phyloP scores from a whole-genome alignment of 2,888 invertebrate species.

The Myopa testacea region DNA sequence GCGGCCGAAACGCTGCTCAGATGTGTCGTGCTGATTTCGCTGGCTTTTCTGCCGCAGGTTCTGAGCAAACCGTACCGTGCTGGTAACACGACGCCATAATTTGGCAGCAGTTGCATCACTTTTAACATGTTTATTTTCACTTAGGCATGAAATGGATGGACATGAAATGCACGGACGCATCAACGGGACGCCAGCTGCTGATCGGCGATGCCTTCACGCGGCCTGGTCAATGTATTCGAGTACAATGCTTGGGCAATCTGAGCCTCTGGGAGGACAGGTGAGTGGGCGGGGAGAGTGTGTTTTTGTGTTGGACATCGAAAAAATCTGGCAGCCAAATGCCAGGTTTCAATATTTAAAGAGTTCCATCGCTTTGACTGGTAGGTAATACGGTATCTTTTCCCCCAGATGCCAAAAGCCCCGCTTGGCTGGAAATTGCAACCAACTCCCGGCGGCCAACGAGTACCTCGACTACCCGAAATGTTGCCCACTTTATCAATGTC shows the following conservation, averaged over 20 bases:
- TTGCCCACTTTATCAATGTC: slow-evolving; percentile 63
- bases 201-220: slow-evolving; percentile 64
- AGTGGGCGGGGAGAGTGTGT: slow-evolving; percentile 33
- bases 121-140: neutral
- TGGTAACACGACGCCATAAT: neutral
- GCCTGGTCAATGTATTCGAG: slow-evolving; percentile 60
- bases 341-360: neutral
- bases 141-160: slow-evolving; percentile 48
- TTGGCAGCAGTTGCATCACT: neutral
- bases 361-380: too few relatives aligned
- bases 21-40: neutral
- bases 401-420: slow-evolving; percentile 60
- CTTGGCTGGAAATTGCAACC: slow-evolving; percentile 57
- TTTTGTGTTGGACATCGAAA: too few relatives aligned
- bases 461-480: slow-evolving; percentile 62
- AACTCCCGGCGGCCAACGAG: slow-evolving; percentile 53
- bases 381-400: too few relatives aligned
- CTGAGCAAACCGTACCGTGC: slow-evolving; percentile 23
- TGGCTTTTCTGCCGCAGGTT: slow-evolving; percentile 3
- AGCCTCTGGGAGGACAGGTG: slow-evolving; percentile 65
- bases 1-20: neutral
- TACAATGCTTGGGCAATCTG: slow-evolving; percentile 62
- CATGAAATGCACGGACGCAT: slow-evolving; percentile 56
- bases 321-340: neutral
- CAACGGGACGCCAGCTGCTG: slow-evolving; percentile 60